Conservation (phyloP, 37 sponge, comb jelly and placozoan species). For the Ephydatia muelleri region DNA sequence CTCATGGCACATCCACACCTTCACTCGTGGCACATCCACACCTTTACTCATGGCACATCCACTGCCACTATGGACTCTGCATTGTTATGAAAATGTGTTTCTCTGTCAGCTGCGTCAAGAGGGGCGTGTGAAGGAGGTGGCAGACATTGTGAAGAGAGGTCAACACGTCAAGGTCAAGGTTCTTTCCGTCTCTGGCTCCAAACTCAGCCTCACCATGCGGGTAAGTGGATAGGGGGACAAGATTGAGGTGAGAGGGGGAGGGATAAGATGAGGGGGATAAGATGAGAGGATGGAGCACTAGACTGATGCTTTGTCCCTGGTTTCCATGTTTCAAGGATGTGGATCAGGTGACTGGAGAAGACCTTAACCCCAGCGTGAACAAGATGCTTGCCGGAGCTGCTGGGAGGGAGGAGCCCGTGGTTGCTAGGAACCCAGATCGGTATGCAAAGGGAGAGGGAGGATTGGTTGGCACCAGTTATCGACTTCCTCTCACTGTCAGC, state of each 20-base stretch:
- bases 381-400: conserved; percentile 64
- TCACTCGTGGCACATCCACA: not conserved
- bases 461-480: not conserved
- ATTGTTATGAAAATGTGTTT: not conserved
- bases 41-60: not conserved
- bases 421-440: conserved; percentile 85
- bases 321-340: conserved; percentile 61
- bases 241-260: no score
- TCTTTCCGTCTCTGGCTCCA: conserved; percentile 84
- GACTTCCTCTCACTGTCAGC: no score
- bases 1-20: not conserved
- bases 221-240: conserved; percentile 18
- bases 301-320: not conserved
- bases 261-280: no score
- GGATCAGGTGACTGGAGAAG: conserved; percentile 88
- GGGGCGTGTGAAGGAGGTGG: conserved; percentile 81
- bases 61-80: no score
- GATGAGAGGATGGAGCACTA: not conserved
- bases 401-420: conserved; percentile 22
- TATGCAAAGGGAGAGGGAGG: not conserved
- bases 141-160: conserved; percentile 88
- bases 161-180: conserved; percentile 92
- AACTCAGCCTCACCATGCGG: conserved; percentile 91
- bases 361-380: conserved; percentile 73
- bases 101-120: conserved; percentile 61